A percentile compares a stretch with the other conserved stretches of the same genome.
Evolutionary conservation across 2,113 vertebrate genomes (phyloP).

Genomic region (Aegotheles bennettii): DNA sequence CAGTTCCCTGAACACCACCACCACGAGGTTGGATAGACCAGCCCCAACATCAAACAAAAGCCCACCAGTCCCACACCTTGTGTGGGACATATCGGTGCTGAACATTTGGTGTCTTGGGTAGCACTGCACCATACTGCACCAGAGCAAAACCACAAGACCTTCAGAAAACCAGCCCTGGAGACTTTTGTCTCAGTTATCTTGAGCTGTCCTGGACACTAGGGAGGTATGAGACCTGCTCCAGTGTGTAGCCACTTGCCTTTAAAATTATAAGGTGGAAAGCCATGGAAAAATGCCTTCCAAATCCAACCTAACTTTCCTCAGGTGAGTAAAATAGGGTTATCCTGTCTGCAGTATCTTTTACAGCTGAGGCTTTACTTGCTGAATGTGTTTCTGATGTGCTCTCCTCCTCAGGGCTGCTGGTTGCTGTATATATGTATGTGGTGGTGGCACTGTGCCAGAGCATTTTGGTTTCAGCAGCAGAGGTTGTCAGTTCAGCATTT

Average conservation of each 20-base stretch:
- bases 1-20: background rate
- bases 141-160: background rate
- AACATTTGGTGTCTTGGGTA: background rate
- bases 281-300: background rate
- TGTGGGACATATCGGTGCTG: accelerated
- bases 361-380: background rate
- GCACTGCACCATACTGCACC: background rate
- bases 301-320: background rate
- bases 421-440: background rate
- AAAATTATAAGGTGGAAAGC: background rate
- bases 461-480: slow-evolving; percentile 2
- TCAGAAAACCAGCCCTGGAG: background rate
- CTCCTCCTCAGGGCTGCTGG: background rate
- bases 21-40: background rate
- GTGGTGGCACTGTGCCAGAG: background rate
- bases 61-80: background rate
- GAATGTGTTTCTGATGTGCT: background rate
- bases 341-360: background rate
- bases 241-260: background rate
- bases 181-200: background rate
- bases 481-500: background rate
- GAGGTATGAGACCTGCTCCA: background rate
- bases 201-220: background rate
- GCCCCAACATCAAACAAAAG: background rate
- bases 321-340: background rate